Base-by-base conservation (phyloP, 2,797 vertebrate species). In the Lates japonicus region DNA sequence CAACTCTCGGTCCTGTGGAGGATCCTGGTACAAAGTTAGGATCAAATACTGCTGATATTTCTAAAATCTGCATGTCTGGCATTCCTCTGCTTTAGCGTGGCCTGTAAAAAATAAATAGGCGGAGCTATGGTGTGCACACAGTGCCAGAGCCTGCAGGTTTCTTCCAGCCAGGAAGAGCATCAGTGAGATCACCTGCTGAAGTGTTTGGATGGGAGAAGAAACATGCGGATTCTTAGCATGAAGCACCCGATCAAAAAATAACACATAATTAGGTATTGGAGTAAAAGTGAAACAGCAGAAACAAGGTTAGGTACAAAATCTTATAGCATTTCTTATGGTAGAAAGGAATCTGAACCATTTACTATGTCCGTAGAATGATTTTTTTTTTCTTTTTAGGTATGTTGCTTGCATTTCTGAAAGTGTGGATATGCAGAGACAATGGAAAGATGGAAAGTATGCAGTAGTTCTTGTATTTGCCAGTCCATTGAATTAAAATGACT, bases 1-100 rank as follows among this genome's bases (percentile, higher is more conserved):
- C 84, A 99, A 89, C 74, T 98, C 96, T 95, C 98, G 95, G 91
- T 99, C 97, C 98, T 99, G 95, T 85, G 94, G 93, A 89, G 76
- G 88, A 85, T 93, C 74, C 86, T 25, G 92, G 22, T 8, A 54
- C 42, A 85, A 17, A 35, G 77, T 94, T 78, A 91, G 65, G 19
- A 49, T 52, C 44, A 75, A 68, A 86, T 68, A 63, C 55, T 42
- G 74, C 59, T 65, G 70, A 74, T 46, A 69, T 59, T 54, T 54
- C 74, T 20, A 37, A 80, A 82, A 69, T 57, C n/a, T n/a, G n/a
- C n/a, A n/a, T n/a, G n/a, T n/a, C n/a, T n/a, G n/a, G n/a, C n/a
- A n/a, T n/a, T n/a, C n/a, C n/a, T n/a, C n/a, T n/a, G n/a, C n/a
- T n/a, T n/a, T n/a, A n/a, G n/a, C n/a, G n/a, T n/a, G n/a, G n/a